phyloP scores from a whole-genome alignment of 1,140 invertebrate species.

The Oppia nitens region DNA sequence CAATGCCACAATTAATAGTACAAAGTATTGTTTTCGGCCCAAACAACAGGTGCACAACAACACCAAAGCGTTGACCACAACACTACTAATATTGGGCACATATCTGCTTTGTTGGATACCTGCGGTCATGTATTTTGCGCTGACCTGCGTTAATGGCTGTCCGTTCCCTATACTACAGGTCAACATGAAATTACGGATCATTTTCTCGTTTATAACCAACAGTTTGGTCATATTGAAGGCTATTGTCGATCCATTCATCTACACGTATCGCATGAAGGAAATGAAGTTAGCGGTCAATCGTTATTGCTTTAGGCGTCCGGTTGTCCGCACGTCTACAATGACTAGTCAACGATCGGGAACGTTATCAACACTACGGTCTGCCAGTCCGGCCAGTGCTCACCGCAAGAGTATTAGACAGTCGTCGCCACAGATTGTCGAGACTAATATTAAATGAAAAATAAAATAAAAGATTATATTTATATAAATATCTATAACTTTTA shows the following conservation, averaged over 20 bases:
- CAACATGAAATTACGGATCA: slow-evolving; percentile 2
- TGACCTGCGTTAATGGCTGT: slow-evolving; percentile 33
- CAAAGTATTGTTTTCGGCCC: not conserved
- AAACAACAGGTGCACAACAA: slow-evolving; percentile 20
- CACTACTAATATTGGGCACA: slow-evolving; percentile 46
- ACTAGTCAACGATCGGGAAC: not conserved
- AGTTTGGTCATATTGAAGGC: slow-evolving; percentile 43
- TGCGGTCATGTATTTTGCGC: slow-evolving; percentile 35
- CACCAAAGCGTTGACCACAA: slow-evolving; percentile 46
- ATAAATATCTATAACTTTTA: no score
- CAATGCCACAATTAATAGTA: not conserved
- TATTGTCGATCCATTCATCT: slow-evolving; percentile 47
- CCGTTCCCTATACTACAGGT: slow-evolving; percentile 9
- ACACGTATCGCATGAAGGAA: slow-evolving; percentile 46
- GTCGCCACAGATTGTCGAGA: no score
- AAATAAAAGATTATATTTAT: no score
- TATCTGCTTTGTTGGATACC: slow-evolving; percentile 47
- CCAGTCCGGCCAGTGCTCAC: not conserved
- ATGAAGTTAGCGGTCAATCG: slow-evolving; percentile 26
- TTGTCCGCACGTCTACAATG: not conserved
- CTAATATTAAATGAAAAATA: no score
- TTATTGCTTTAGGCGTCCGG: not conserved
- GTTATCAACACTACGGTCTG: not conserved
- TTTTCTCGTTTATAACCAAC: slow-evolving; percentile 19
- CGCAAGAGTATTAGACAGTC: no score